Percentiles rank a stretch among this genome's conserved stretches.
Conservation (phyloP, 2,113 vertebrate genomes). For the Isichthys henryi region DNA sequence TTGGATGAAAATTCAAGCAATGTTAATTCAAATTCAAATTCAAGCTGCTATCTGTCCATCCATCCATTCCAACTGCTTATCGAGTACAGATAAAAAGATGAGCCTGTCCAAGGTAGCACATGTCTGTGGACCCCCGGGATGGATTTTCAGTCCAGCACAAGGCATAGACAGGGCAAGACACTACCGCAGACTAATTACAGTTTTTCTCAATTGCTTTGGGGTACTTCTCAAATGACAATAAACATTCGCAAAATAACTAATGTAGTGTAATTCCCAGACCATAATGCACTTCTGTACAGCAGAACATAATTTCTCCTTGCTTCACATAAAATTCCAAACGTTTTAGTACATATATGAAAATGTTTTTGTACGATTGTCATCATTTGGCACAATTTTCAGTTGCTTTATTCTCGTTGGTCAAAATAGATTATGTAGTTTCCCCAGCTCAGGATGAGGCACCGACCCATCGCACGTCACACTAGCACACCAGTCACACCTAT, state of each 20-base stretch:
- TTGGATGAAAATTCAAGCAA: constrained; percentile 5
- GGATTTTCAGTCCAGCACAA: neutral
- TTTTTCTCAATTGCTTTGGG: neutral
- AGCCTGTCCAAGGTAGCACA: neutral
- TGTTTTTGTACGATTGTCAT: neutral
- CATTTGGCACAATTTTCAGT: neutral
- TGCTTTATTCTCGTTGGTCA: too few relatives aligned
- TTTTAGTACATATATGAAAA: neutral
- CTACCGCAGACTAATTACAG: neutral
- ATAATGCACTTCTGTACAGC: neutral
- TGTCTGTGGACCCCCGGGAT: neutral
- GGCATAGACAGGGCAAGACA: neutral
- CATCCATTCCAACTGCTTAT: neutral
- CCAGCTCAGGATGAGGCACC: too few relatives aligned
- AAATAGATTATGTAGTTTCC: too few relatives aligned
- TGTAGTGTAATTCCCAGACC: neutral
- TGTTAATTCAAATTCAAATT: neutral
- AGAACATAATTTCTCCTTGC: neutral
- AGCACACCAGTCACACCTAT: too few relatives aligned
- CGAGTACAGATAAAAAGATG: neutral
- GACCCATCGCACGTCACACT: too few relatives aligned
- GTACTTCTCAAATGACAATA: neutral
- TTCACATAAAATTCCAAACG: neutral
- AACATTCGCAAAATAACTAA: neutral
- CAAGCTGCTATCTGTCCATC: neutral